Evolutionary conservation across 2,888 invertebrate genomes (phyloP).

Genomic region (Lasioglossum zephyrum): DNA sequence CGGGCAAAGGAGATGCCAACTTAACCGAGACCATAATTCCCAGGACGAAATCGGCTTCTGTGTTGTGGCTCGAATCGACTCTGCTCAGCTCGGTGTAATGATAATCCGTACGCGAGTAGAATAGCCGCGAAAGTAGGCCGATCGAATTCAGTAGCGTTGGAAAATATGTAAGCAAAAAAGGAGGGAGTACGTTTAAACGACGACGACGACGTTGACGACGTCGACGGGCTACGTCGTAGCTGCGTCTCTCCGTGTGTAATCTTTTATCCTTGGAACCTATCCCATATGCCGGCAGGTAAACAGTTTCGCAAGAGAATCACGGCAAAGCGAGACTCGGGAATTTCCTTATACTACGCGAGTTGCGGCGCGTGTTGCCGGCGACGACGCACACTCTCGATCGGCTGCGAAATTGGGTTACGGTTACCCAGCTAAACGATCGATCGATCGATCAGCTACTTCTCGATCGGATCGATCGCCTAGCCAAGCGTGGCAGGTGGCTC

Average conservation of each 20-base stretch:
- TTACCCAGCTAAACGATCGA: slow-evolving; percentile 56
- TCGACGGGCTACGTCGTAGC: slow-evolving; percentile 8
- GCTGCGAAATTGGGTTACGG: slow-evolving; percentile 74
- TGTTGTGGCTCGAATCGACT: not conserved
- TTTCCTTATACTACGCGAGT: slow-evolving; percentile 79
- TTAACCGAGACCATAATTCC: not conserved
- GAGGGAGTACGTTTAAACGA: slow-evolving; percentile 33
- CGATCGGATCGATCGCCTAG: not conserved
- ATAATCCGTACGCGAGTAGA: slow-evolving; percentile 32
- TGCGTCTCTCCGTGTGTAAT: slow-evolving; percentile 69
- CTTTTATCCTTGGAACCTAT: slow-evolving; percentile 81
- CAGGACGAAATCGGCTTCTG: not conserved
- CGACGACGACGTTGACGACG: slow-evolving; percentile 8
- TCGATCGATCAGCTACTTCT: slow-evolving; percentile 16
- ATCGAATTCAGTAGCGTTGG: slow-evolving; percentile 55
- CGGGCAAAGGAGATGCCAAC: no score
- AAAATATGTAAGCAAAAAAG: slow-evolving; percentile 51
- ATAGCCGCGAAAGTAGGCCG: slow-evolving; percentile 55
- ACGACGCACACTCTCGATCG: slow-evolving; percentile 32
- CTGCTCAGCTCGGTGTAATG: not conserved
- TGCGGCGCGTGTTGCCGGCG: not conserved
- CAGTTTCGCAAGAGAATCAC: slow-evolving; percentile 82
- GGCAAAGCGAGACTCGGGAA: slow-evolving; percentile 74
- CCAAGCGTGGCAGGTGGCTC: not conserved
- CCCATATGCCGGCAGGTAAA: slow-evolving; percentile 78